Evolutionary conservation across 2,797 vertebrate species (phyloP), one percentile per base, ranked within the genome.

Genomic region (Bufotes viridis): DNA sequence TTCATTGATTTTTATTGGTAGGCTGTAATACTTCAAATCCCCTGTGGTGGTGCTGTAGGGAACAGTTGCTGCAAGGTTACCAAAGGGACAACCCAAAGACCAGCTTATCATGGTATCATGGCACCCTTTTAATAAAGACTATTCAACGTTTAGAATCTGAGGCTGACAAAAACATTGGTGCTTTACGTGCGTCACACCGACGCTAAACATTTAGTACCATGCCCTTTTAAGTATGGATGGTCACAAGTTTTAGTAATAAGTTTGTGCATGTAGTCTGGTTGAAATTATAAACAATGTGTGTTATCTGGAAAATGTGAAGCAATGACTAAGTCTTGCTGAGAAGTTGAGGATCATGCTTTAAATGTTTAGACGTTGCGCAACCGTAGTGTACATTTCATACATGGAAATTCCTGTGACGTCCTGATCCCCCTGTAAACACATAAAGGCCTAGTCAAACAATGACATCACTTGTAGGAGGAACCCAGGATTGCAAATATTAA

Each of bases 401-500:
- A n/a, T n/a, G 83, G 83, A 85, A 76, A 76, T 85, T 85, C 83
- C 83, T 85, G 57, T 65, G 72, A 85, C 55, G 72, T 2, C 7
- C 34, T 18, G 53, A 15, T n/a, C 7, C 42, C 57, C 26, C 65
- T 2, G 14, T 55, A 24, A 5, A 63, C 55, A 61, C 3, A 8
- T 20, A 20, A 7, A 82, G 65, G 24, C 9, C 29, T 13, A 72
- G 67, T 1, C 42, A 60, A 42, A 29, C 15, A 2, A 75, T 53
- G 51, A 78, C 22, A 78, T 53, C 13, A 55, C 42, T 22, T 20
- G 18, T 53, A 75, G 1, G 49, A 74, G 34, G 9, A 74, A 34
- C 18, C 34, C 17, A 49, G 22, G 8, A 74, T 12, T 5, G 67
- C 24, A 70, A 70, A 14, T 70, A 29, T 24, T 24, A 0, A 12